phyloP scores from a whole-genome alignment of 2,888 invertebrate genomes.

The Stictocephala bisonia region DNA sequence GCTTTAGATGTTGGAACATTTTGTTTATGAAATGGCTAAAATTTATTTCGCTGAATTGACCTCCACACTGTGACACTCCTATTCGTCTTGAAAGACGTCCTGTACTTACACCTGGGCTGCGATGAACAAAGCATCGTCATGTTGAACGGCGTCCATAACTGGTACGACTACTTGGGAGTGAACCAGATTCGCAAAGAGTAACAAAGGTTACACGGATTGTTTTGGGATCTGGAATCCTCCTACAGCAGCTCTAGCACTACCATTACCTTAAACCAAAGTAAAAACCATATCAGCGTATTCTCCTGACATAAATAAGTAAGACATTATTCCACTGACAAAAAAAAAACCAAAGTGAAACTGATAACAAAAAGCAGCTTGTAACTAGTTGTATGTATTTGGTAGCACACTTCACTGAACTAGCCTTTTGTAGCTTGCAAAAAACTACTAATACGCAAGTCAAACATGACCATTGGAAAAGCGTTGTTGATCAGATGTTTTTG shows the following conservation, averaged over 20 bases:
- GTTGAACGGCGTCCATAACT: not conserved
- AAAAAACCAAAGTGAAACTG: not conserved
- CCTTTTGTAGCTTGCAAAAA: not conserved
- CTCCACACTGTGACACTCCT: not conserved
- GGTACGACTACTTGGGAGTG: not conserved
- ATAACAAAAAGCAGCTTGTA: too few relatives aligned
- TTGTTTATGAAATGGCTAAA: too few relatives aligned
- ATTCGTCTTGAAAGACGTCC: not conserved
- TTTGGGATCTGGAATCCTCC: not conserved
- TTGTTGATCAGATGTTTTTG: not conserved
- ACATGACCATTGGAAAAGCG: not conserved
- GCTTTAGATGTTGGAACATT: too few relatives aligned
- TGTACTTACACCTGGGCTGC: not conserved
- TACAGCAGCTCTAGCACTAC: not conserved
- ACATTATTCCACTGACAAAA: not conserved
- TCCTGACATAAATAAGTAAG: not conserved
- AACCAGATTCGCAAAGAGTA: not conserved
- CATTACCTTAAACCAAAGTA: not conserved
- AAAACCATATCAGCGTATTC: not conserved
- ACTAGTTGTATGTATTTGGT: not conserved
- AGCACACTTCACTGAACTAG: not conserved
- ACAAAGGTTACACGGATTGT: not conserved
- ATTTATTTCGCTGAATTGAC: too few relatives aligned
- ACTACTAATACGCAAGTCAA: not conserved
- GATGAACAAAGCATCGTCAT: not conserved